Evolutionary conservation across 2,888 invertebrate species (phyloP), one percentile per base, ranked within the genome.

Genomic region (Heliconius hortense): DNA sequence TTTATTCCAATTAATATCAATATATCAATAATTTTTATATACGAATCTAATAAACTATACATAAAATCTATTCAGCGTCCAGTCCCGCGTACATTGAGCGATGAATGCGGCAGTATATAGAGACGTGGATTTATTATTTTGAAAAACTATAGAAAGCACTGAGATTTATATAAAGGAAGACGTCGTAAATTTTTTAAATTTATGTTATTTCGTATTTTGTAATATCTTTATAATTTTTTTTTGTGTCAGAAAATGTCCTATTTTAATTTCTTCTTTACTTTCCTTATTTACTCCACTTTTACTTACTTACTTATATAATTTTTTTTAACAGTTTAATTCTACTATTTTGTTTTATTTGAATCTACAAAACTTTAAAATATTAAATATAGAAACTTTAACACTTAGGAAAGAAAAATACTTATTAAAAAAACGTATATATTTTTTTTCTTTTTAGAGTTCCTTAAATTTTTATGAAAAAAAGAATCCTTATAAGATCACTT

Each of bases 61-160:
- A 43, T 28, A 62, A 60, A 43, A 60, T 4, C 26, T 71, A 39
- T 71, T 59, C 60, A 28, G 21, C 60, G 71, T 71, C 39, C 71
- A 62, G 21, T 62, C 11, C 24, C 31, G 69, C 31, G 39, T 69
- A 60, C 74, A 35, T 72, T 68, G 77, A 77, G 68, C 68, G 72
- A 77, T 74, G 72, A 72, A 56, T 74, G 78, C 76, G 76, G 72
- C 69, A 43, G 64, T 64, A 64, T 35, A 68, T 35, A 35, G 13
- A 72, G 72, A 76, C 73, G 59, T 31, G 48, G 73, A 76, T 74
- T 72, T 72, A 72, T 75, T 66, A 70, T 69, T 70, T 24, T 39
- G 18, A 64, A 64, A 71, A 71, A 26, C 21, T 71, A 26, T 71
- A 39, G 13, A 59, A 26, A 1, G 18, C 60, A 60, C 48, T 10